Evolutionary conservation across 2,888 invertebrate genomes (phyloP).

Genomic region (Augiades crinisus): DNA sequence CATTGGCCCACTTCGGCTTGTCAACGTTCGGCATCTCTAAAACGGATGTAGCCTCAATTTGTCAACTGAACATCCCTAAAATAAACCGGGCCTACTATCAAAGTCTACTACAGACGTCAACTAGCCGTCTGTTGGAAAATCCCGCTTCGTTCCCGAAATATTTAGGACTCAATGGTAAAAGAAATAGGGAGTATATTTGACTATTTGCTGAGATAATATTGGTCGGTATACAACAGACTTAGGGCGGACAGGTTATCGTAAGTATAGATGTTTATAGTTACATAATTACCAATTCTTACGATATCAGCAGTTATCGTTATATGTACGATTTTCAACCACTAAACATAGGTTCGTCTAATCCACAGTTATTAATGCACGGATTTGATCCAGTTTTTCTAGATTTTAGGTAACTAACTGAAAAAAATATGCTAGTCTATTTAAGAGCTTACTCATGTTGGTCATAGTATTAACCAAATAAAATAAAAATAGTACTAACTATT

Average conservation of each 20-base stretch:
- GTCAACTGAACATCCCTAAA: conserved; percentile 13
- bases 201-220: neutral
- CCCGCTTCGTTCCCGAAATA: neutral
- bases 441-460: too few relatives aligned
- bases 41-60: conserved; percentile 22
- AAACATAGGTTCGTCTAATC: too few relatives aligned
- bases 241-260: conserved; percentile 3
- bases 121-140: conserved; percentile 5
- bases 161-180: conserved; percentile 1
- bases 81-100: conserved; percentile 10
- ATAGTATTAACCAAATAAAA: too few relatives aligned
- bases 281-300: neutral
- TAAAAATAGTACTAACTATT: too few relatives aligned
- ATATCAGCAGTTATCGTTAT: too few relatives aligned
- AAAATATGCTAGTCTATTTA: too few relatives aligned
- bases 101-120: conserved; percentile 3
- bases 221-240: neutral
- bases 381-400: too few relatives aligned
- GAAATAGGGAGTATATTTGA: conserved; percentile 8
- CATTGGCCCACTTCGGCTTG: neutral
- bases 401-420: too few relatives aligned
- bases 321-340: too few relatives aligned
- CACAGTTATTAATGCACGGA: too few relatives aligned
- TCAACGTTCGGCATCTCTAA: conserved; percentile 3
- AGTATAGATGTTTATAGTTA: conserved; percentile 6